Evolutionary conservation across 2,797 vertebrate genomes (phyloP).

Genomic region (Megalops cyprinoides): DNA sequence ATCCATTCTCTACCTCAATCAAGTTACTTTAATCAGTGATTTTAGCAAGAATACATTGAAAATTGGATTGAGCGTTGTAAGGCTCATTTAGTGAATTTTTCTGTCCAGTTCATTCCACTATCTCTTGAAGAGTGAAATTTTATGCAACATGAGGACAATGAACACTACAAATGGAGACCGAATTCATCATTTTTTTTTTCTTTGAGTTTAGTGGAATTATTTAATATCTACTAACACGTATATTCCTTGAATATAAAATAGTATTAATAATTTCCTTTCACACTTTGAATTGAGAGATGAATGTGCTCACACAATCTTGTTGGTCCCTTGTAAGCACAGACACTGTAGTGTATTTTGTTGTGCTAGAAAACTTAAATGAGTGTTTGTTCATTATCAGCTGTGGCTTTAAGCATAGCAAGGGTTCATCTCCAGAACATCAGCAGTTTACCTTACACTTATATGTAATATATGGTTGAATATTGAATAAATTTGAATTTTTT

Average conservation of each 20-base stretch:
- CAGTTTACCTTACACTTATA: not conserved
- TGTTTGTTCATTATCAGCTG: not conserved
- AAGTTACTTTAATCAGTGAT: too few species aligned
- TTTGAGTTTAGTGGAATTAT: not conserved
- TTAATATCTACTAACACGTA: constrained; percentile 6
- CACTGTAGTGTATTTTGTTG: not conserved
- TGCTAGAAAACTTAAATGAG: not conserved
- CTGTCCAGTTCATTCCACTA: too few species aligned
- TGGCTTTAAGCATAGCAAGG: not conserved
- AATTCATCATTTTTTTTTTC: not conserved
- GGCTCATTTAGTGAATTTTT: too few species aligned
- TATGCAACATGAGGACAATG: too few species aligned
- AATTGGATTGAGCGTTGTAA: too few species aligned
- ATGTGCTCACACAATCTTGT: not conserved
- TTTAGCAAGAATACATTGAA: too few species aligned
- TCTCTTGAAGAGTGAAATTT: too few species aligned
- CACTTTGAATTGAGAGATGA: not conserved
- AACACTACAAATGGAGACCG: too few species aligned
- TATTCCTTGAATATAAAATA: not conserved
- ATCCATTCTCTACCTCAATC: too few species aligned
- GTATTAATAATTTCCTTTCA: constrained; percentile 5
- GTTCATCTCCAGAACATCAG: not conserved
- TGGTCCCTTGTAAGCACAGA: not conserved
- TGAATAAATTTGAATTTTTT: too few species aligned
- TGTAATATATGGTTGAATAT: too few species aligned